Percentiles rank a stretch among this genome's conserved stretches.
phyloP scores from a whole-genome alignment of 2,888 invertebrate genomes.

The Dusona sp. region DNA sequence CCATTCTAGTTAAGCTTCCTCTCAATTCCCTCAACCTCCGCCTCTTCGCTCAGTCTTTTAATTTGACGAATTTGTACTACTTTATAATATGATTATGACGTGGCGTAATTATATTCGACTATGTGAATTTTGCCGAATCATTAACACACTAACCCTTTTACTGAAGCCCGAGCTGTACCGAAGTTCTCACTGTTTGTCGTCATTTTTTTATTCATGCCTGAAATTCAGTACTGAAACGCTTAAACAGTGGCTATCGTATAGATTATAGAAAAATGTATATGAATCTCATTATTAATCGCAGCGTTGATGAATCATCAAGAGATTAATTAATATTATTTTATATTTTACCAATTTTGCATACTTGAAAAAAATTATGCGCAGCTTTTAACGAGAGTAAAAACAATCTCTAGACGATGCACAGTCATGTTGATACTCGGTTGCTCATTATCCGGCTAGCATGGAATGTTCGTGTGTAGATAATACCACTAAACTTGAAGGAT shows the following conservation, averaged over 20 bases:
- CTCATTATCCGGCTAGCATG: neutral
- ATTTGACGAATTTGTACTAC: constrained; percentile 22
- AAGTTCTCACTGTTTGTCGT: neutral
- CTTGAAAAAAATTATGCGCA: neutral
- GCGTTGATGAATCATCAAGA: too few relatives aligned
- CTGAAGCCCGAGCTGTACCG: neutral
- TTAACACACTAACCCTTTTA: neutral
- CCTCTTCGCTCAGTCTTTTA: constrained; percentile 43
- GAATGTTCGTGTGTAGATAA: too few relatives aligned
- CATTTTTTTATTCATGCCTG: neutral
- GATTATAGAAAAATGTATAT: too few relatives aligned
- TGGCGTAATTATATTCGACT: constrained; percentile 7
- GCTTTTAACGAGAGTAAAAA: neutral
- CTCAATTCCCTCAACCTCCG: constrained; percentile 66
- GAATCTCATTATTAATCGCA: too few relatives aligned
- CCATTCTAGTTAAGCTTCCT: constrained; percentile 70
- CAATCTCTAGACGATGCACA: neutral
- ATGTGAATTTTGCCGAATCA: neutral
- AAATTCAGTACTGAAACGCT: too few relatives aligned
- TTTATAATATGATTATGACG: neutral
- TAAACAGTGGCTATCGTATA: too few relatives aligned
- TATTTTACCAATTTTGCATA: too few relatives aligned
- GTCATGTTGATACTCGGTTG: neutral
- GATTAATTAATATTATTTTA: too few relatives aligned
- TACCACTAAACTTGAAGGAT: neutral